Percentiles rank a stretch among this genome's conserved stretches.
Conservation (phyloP, 2,888 invertebrate genomes). For the Ferdinandea cuprea region DNA sequence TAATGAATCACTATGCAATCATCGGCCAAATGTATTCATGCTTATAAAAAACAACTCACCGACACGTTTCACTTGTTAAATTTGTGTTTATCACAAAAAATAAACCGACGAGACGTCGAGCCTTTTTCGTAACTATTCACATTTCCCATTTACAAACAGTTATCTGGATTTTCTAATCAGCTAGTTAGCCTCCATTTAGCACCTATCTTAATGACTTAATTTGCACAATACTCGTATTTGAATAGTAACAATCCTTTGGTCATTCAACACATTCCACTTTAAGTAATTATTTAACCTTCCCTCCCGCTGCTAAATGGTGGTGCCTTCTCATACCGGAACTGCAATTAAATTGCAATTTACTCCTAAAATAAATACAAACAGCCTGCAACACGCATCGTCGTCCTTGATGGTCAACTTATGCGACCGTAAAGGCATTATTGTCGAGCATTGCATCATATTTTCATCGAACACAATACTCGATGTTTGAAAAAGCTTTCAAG, state of each 20-base stretch:
- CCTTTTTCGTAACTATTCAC: too few species aligned
- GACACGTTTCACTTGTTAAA: too few species aligned
- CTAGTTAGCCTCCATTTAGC: conserved; percentile 1
- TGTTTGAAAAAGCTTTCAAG: conserved; percentile 40
- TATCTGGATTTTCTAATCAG: neutral
- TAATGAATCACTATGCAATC: too few species aligned
- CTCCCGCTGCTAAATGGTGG: neutral
- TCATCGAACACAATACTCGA: conserved; percentile 14
- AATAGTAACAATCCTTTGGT: neutral
- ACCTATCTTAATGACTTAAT: conserved; percentile 5
- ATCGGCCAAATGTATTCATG: too few species aligned
- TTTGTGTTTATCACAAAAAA: too few species aligned
- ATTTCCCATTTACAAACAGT: too few species aligned
- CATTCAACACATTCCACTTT: neutral
- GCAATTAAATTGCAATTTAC: conserved; percentile 45
- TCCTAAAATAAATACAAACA: conserved; percentile 20
- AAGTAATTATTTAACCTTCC: conserved; percentile 9
- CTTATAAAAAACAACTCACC: too few species aligned
- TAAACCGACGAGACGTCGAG: too few species aligned
- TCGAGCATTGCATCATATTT: conserved; percentile 26
- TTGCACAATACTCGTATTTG: neutral
- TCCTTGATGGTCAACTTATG: conserved; percentile 31
- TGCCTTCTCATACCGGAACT: conserved; percentile 41
- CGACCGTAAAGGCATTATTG: neutral
- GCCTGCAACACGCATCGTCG: conserved; percentile 20